These are phyloP conservation scores for Promerops cafer DNA, from an alignment of 2,113 vertebrate genomes.

Conservation along the genomic window DNA sequence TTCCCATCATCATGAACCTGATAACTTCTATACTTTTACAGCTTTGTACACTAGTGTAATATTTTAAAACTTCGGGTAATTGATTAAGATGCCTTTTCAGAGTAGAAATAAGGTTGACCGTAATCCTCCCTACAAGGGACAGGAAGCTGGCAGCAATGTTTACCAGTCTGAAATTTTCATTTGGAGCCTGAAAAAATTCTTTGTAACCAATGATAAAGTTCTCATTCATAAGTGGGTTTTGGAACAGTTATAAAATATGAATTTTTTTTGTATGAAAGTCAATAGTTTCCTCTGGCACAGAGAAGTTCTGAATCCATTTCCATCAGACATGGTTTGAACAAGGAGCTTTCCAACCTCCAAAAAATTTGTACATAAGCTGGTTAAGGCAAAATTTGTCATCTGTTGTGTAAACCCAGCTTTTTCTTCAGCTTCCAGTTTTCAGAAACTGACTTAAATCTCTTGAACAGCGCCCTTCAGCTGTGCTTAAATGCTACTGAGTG, in stretches of 20 bases:
- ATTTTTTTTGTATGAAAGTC: not conserved
- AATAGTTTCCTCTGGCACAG: not conserved
- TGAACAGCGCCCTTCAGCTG: accelerated
- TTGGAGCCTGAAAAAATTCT: not conserved
- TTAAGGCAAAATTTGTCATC: not conserved
- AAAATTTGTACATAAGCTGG: not conserved
- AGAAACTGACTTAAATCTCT: not conserved
- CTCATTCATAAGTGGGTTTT: not conserved
- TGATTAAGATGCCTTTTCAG: not conserved
- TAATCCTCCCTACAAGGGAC: not conserved
- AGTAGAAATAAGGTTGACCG: not conserved
- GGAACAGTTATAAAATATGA: not conserved
- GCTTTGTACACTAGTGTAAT: not conserved
- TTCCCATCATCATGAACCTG: not conserved
- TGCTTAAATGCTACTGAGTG: not conserved
- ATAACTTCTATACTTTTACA: not conserved
- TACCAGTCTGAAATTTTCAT: not conserved
- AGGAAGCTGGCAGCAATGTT: not conserved
- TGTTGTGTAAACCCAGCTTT: not conserved
- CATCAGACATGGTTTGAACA: not conserved
- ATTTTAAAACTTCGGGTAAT: not conserved
- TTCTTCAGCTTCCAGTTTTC: not conserved
- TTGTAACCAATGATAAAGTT: not conserved
- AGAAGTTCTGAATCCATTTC: not conserved
- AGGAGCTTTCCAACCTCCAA: not conserved